These are phyloP conservation scores for Druon quercuslanigerum DNA, from an alignment of 1,140 invertebrate genomes.

Conservation along the genomic window DNA sequence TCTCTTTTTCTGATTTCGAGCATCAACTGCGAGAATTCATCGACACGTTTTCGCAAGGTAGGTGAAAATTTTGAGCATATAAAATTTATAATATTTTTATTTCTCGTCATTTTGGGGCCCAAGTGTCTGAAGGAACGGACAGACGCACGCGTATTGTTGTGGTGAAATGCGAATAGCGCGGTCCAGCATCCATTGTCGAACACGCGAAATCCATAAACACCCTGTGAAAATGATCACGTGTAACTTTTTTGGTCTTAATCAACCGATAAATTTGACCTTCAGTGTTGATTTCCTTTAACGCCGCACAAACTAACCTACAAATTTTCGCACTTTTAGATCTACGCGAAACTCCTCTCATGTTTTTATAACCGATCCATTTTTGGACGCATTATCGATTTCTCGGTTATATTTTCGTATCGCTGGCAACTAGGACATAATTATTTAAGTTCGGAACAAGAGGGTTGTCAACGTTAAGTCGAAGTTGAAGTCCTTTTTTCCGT, in stretches of 20 bases:
- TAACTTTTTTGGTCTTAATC: not conserved
- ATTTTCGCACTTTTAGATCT: slow-evolving; percentile 2
- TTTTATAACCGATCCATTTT: slow-evolving; percentile 21
- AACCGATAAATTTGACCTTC: slow-evolving; percentile 6
- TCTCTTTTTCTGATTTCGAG: slow-evolving; percentile 38
- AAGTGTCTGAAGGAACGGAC: slow-evolving; percentile 46
- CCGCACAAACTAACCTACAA: slow-evolving; percentile 25
- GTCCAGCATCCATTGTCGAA: slow-evolving; percentile 38
- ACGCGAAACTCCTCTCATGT: not conserved
- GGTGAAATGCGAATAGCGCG: slow-evolving; percentile 39
- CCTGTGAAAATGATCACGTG: slow-evolving; percentile 29
- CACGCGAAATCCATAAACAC: slow-evolving; percentile 26
- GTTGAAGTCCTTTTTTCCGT: not conserved
- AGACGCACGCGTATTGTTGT: slow-evolving; percentile 60
- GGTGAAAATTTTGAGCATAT: slow-evolving; percentile 38
- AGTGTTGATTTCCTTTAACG: not conserved
- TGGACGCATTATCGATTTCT: slow-evolving; percentile 28
- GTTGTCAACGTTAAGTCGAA: not conserved
- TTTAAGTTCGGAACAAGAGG: not conserved
- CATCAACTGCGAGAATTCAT: slow-evolving; percentile 35
- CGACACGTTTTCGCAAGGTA: slow-evolving; percentile 41
- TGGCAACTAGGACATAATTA: slow-evolving; percentile 4
- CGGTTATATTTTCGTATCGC: slow-evolving; percentile 22
- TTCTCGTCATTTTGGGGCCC: slow-evolving; percentile 48
- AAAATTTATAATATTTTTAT: slow-evolving; percentile 39